Conservation (phyloP, 2,113 vertebrate genomes). For the Phalacrocorax pelagicus region DNA sequence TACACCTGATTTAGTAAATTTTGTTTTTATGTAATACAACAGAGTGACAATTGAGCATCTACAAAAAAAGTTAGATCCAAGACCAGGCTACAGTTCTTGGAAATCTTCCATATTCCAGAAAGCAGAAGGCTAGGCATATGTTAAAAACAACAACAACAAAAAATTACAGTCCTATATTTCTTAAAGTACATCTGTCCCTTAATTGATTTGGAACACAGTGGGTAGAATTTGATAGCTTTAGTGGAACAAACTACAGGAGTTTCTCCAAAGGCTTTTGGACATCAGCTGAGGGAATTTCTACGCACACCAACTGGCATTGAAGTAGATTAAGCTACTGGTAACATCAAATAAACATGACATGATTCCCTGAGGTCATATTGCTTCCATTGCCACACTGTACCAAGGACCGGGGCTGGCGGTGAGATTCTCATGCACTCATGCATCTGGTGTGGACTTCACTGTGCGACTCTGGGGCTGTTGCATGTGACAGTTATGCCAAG, state of each 20-base stretch:
- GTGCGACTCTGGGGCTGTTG: background rate
- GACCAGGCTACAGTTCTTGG: background rate
- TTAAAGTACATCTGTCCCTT: background rate
- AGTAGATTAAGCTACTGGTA: background rate
- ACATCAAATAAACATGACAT: background rate
- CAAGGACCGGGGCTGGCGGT: background rate
- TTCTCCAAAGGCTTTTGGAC: background rate
- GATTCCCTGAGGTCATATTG: background rate
- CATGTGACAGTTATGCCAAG: background rate
- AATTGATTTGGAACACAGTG: background rate
- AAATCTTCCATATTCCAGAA: background rate
- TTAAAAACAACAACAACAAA: background rate
- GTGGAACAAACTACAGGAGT: background rate
- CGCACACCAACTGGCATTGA: background rate
- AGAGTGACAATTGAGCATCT: background rate
- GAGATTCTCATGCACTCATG: background rate
- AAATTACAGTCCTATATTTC: background rate
- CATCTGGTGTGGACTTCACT: background rate
- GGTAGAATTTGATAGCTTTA: background rate
- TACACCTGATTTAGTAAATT: background rate
- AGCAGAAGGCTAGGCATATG: background rate
- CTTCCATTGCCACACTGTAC: background rate
- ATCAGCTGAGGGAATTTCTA: background rate
- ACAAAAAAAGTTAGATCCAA: background rate
- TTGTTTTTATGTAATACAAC: background rate